These are phyloP conservation scores for Azorinus chamasolen DNA, from an alignment of 2,888 invertebrate genomes.

Conservation along the genomic window DNA sequence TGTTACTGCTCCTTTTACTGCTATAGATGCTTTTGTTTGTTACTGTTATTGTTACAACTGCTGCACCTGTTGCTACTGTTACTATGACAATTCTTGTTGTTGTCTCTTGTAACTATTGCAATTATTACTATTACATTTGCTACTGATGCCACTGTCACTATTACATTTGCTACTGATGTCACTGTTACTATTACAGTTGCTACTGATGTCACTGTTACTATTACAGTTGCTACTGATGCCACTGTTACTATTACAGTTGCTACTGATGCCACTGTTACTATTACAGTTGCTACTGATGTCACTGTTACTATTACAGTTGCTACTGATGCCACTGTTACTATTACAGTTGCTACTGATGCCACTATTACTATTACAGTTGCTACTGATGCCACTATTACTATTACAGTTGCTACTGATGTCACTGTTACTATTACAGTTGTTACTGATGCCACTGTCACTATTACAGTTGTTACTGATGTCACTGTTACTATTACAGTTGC, in stretches of 20 bases:
- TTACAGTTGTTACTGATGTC: constrained; percentile 10
- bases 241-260: constrained; percentile 5
- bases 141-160: too few species aligned
- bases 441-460: constrained; percentile 2
- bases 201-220: neutral
- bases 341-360: constrained; percentile 1
- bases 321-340: constrained; percentile 5
- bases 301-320: constrained; percentile 4
- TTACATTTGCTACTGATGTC: neutral
- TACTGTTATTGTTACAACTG: too few species aligned
- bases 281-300: constrained; percentile 3
- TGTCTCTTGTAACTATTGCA: too few species aligned
- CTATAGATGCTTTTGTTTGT: too few species aligned
- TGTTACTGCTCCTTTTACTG: too few species aligned
- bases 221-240: constrained; percentile 1
- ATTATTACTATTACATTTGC: too few species aligned
- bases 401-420: neutral
- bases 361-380: constrained; percentile 4
- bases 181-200: neutral
- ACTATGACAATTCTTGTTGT: too few species aligned
- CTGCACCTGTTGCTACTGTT: too few species aligned
- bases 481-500: constrained; percentile 6
- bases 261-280: constrained; percentile 13
- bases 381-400: neutral
- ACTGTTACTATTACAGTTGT: too few species aligned